Conservation (phyloP, 2,113 vertebrate genomes). For the western clawed frog (Xenopus tropicalis) region UCB_Xtro_10.0 CM004445.2:141890001-141890500, state of each 20-base stretch:
- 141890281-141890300: neutral
- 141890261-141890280: too few relatives aligned
- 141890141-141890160: neutral
- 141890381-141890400: too few relatives aligned
- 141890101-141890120: neutral
- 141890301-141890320: neutral
- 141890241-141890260: neutral
- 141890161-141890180: neutral
- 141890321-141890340: too few relatives aligned
- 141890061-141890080: neutral
- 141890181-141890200: neutral
- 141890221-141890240: neutral
- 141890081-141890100: neutral
- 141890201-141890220: too few relatives aligned
- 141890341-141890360: neutral
- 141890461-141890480: neutral
- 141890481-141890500: neutral
- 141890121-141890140: neutral
- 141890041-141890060: neutral
- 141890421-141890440: neutral
- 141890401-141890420: neutral
- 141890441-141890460: neutral
- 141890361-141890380: neutral
- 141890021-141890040: neutral
- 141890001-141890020: slow-evolving; percentile 22